phyloP scores from a whole-genome alignment of 2,888 invertebrate genomes.

The Adineta ricciae region DNA sequence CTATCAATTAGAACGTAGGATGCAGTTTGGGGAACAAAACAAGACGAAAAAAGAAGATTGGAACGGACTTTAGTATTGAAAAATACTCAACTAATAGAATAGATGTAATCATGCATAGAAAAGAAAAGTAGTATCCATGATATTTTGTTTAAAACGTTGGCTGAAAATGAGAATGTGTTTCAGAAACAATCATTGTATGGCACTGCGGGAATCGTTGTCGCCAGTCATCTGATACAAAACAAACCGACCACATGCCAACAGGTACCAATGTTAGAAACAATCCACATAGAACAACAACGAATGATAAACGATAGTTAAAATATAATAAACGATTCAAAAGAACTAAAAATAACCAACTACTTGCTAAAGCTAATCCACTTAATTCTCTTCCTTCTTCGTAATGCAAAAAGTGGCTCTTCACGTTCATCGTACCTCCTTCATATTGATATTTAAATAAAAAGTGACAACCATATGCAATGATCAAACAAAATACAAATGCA shows the following conservation, averaged over 20 bases:
- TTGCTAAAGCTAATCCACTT: conserved; percentile 11
- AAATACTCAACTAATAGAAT: not conserved
- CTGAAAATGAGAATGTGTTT: not conserved
- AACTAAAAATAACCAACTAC: conserved; percentile 2
- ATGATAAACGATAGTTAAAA: conserved; percentile 12
- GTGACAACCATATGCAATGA: not conserved
- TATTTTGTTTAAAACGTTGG: not conserved
- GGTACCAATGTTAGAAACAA: not conserved
- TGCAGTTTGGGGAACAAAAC: not conserved
- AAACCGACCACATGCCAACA: conserved; percentile 11
- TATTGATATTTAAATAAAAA: not conserved
- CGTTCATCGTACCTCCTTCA: not conserved
- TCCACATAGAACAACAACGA: not conserved
- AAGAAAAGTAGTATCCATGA: not conserved
- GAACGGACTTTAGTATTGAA: no score
- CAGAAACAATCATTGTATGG: not conserved
- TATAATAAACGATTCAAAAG: not conserved
- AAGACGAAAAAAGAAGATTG: not conserved
- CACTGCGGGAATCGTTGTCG: conserved; percentile 3
- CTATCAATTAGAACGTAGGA: not conserved
- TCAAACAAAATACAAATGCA: not conserved
- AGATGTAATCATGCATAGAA: not conserved
- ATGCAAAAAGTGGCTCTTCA: not conserved
- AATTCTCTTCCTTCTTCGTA: conserved; percentile 5
- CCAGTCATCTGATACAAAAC: conserved; percentile 1